Evolutionary conservation across 2,797 vertebrate genomes (phyloP).

Genomic region (Lepus townsendii): DNA sequence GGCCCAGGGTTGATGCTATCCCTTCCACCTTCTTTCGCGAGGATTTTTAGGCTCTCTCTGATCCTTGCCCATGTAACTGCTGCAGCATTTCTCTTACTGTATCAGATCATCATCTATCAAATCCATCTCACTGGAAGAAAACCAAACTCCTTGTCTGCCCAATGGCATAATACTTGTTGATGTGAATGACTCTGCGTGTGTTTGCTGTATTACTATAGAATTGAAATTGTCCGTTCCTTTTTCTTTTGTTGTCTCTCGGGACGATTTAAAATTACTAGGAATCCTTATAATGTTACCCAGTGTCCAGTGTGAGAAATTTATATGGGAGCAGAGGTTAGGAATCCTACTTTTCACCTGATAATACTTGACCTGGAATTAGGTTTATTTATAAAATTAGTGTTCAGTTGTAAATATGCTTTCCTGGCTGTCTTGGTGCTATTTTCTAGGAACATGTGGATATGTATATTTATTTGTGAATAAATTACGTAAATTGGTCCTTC

Average conservation of each 20-base stretch:
- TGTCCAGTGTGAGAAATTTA: not conserved
- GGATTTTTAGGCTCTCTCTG: not conserved
- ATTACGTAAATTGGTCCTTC: not conserved
- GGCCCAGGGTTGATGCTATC: fast-evolving
- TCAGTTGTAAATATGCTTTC: not conserved
- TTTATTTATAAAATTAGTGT: slow-evolving; percentile 16
- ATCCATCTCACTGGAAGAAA: not conserved
- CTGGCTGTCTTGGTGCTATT: not conserved
- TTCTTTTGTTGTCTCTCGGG: slow-evolving; percentile 8
- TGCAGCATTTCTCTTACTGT: not conserved
- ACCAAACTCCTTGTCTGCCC: not conserved
- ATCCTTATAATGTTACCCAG: not conserved
- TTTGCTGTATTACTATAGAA: not conserved
- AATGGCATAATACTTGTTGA: not conserved
- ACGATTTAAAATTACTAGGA: not conserved
- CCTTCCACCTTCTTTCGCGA: not conserved
- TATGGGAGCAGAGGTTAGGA: not conserved
- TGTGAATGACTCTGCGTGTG: not conserved
- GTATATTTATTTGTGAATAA: not conserved
- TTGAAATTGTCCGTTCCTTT: not conserved
- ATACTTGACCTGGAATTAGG: slow-evolving; percentile 14
- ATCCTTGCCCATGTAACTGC: not conserved
- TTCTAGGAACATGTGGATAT: not conserved
- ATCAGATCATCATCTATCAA: not conserved
- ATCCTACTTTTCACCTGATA: not conserved